A percentile compares a stretch with the other conserved stretches of the same genome.
Conservation (phyloP, 2,797 vertebrate species). For the Smutsia gigantea region DNA sequence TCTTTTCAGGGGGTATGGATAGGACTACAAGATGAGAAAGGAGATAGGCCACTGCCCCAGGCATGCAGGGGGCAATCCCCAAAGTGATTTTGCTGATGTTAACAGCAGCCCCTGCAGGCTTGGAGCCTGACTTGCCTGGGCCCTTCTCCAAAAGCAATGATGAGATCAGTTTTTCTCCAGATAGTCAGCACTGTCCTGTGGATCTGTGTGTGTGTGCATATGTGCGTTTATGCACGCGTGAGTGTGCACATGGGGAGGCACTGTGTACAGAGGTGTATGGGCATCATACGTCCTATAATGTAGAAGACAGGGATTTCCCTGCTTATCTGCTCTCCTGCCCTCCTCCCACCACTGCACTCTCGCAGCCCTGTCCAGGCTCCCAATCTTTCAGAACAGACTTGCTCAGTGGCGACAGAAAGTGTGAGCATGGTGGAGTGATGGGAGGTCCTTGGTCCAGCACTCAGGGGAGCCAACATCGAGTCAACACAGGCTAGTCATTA, state of each 20-base stretch:
- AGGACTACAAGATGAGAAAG: conserved; percentile 61
- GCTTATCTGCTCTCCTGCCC: not conserved
- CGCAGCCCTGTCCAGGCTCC: not conserved
- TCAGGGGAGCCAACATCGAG: no score
- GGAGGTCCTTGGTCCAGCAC: not conserved
- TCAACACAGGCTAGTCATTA: no score
- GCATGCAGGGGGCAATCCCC: conserved; percentile 22
- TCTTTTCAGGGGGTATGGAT: conserved; percentile 42
- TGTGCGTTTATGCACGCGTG: accelerated
- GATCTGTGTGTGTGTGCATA: not conserved
- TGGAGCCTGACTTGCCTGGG: conserved; percentile 55
- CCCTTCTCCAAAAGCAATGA: not conserved
- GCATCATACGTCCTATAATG: accelerated
- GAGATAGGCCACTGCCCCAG: conserved; percentile 50
- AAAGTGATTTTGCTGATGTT: conserved; percentile 56
- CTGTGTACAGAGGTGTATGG: not conserved
- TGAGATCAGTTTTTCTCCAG: conserved; percentile 18
- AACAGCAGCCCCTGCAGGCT: not conserved
- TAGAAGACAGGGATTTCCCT: not conserved
- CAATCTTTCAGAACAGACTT: not conserved
- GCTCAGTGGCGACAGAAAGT: not conserved
- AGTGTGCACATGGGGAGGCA: not conserved
- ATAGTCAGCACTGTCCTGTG: not conserved
- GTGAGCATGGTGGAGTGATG: accelerated
- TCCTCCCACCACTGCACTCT: not conserved